Evolutionary conservation across 92 coral and sea anemone genomes (phyloP).

Genomic region (Pocillopora meandrina): DNA sequence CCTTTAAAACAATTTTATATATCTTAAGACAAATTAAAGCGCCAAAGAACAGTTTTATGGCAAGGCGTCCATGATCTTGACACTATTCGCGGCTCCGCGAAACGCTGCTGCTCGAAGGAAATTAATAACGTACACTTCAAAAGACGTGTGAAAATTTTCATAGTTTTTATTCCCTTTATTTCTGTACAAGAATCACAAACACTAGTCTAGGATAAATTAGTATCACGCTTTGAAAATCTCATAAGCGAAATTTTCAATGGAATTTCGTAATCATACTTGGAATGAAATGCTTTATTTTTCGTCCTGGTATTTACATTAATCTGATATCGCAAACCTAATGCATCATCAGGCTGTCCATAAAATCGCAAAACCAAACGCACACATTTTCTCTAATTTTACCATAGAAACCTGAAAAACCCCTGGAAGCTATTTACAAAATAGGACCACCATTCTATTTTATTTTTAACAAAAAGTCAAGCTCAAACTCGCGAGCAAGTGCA

Average conservation of each 20-base stretch:
- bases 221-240: neutral
- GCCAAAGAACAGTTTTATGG: no score
- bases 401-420: neutral
- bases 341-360: no score
- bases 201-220: neutral
- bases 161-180: neutral
- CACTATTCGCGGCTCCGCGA: no score
- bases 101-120: no score
- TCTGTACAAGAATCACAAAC: neutral
- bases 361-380: no score
- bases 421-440: neutral
- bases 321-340: no score
- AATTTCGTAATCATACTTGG: neutral
- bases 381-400: neutral
- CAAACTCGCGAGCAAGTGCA: constrained; percentile 83
- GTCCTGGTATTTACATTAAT: no score
- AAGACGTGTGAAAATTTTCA: neutral
- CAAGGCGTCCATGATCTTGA: no score
- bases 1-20: no score
- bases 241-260: neutral
- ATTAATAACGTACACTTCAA: neutral
- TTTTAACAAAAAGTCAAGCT: neutral
- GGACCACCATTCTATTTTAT: neutral
- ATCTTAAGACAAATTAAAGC: no score
- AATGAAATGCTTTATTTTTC: neutral